Percentiles rank a stretch among this genome's conserved stretches.
Evolutionary conservation across 2,113 vertebrate species (phyloP).

Genomic region (Mola mola): DNA sequence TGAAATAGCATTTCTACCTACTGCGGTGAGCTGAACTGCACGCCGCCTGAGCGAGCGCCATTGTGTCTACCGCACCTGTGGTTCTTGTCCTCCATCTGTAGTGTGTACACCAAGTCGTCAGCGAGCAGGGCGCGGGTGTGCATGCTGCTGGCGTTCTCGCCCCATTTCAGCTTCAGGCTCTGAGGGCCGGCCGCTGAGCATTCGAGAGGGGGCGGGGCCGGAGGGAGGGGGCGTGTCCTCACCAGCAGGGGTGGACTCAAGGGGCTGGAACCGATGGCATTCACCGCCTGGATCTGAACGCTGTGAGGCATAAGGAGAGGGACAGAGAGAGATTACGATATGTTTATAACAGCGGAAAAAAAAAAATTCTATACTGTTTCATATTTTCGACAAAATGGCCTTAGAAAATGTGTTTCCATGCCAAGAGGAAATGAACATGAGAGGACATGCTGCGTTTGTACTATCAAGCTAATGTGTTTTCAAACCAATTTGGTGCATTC

Average conservation of each 20-base stretch:
- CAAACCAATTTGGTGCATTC: too few species aligned
- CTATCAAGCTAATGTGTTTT: too few species aligned
- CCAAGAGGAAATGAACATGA: too few species aligned
- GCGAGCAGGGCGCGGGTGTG: constrained; percentile 80
- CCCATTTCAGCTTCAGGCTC: constrained; percentile 98
- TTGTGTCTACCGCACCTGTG: too few species aligned
- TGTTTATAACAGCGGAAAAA: too few species aligned
- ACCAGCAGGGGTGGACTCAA: constrained; percentile 87
- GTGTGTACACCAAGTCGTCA: constrained; percentile 88
- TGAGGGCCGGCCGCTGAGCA: constrained; percentile 94
- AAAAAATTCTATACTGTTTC: too few species aligned
- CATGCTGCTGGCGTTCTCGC: constrained; percentile 84
- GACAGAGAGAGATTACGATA: neutral
- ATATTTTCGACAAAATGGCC: too few species aligned
- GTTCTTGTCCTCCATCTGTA: constrained; percentile 95
- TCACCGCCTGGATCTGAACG: constrained; percentile 93
- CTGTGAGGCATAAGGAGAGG: constrained; percentile 42
- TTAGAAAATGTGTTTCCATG: too few species aligned
- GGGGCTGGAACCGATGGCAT: constrained; percentile 91
- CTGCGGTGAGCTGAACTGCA: too few species aligned
- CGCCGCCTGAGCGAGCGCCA: too few species aligned
- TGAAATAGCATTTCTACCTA: too few species aligned
- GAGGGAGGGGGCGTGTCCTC: constrained; percentile 92
- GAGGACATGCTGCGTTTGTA: too few species aligned
- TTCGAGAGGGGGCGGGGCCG: constrained; percentile 91